Base-by-base conservation (phyloP, 2,113 vertebrate genomes). In the Tenrec ecaudatus region DNA sequence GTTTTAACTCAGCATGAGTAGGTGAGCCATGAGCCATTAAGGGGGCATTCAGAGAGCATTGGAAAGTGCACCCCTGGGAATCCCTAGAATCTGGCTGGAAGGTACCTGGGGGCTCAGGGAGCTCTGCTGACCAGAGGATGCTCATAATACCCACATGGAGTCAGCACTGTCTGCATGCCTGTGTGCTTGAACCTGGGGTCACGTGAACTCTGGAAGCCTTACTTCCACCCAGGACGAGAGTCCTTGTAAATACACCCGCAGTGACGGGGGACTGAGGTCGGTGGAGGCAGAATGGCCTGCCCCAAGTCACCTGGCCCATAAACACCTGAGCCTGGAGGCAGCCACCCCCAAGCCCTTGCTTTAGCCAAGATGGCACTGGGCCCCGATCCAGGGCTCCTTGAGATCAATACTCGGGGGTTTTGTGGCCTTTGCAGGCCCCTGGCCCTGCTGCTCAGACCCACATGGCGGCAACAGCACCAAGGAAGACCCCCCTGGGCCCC, bases 11-110 rank as follows among this genome's bases (percentile, higher is more conserved):
- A 43, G 75, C 76, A 80, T 36, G n/a, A 27, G 31, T 2, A 33
- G 81, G 47, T 1, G 40, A 9, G 33, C 2, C 15, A 2, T 7
- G 20, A 6, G 69, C 58, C 29, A 47, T 6, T 1, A 25, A 10
- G 43, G 6, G 17, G 6, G 38, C 29, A 1, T 0, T 33, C 19
- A 0, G 57, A 81, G 20, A 12, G 16, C 10, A 53, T 0, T 1
- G 0, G 20, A 5, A 43, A 25, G 22, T 0, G 0, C 1, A 40
- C 57, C 57, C 17, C 47, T 23, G n/a, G 82, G 82, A 36, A 77
- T 1, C 40, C 8, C 23, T 0, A 1, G 83, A 47, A 11, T 20
- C 22, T 0, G 0, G 53, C 22, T 20, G 27, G n/a, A 43, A 64
- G 82, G 22, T 2, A 1, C 5, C n/a, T 3, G 82, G 68, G 19